Evolutionary conservation across 2,888 invertebrate species (phyloP).

Genomic region (Lymantria dispar): DNA sequence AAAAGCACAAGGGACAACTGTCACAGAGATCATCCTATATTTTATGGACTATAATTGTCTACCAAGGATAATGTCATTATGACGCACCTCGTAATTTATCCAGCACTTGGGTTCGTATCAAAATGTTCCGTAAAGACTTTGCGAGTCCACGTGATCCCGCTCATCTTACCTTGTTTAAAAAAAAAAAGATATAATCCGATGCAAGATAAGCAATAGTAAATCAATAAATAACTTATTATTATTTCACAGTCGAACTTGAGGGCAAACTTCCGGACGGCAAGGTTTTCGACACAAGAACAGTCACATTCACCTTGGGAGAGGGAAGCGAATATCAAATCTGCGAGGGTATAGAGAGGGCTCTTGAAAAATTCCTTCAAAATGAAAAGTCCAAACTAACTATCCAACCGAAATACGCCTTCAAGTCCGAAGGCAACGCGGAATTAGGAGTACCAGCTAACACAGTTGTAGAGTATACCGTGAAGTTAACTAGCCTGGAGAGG

Average conservation of each 20-base stretch:
- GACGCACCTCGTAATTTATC: too few relatives aligned
- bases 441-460: constrained; percentile 90
- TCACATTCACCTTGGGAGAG: constrained; percentile 93
- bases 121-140: too few relatives aligned
- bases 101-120: too few relatives aligned
- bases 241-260: constrained; percentile 76
- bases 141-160: too few relatives aligned
- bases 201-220: too few relatives aligned
- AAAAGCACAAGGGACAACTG: too few relatives aligned
- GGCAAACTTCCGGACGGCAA: constrained; percentile 83
- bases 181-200: too few relatives aligned
- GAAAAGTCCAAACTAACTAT: constrained; percentile 90
- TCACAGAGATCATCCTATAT: too few relatives aligned
- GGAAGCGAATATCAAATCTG: constrained; percentile 89
- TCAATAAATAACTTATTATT: background rate
- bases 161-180: too few relatives aligned
- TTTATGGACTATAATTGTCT: too few relatives aligned
- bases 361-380: constrained; percentile 90
- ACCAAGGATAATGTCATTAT: too few relatives aligned
- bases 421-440: constrained; percentile 85
- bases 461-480: constrained; percentile 90
- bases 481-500: constrained; percentile 92
- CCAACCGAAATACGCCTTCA: constrained; percentile 91
- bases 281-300: constrained; percentile 91
- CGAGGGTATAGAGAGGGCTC: constrained; percentile 90